Percentiles rank a stretch among this genome's conserved stretches.
Evolutionary conservation across 2,113 vertebrate genomes (phyloP).

Genomic region (Pseudopipra pipra): DNA sequence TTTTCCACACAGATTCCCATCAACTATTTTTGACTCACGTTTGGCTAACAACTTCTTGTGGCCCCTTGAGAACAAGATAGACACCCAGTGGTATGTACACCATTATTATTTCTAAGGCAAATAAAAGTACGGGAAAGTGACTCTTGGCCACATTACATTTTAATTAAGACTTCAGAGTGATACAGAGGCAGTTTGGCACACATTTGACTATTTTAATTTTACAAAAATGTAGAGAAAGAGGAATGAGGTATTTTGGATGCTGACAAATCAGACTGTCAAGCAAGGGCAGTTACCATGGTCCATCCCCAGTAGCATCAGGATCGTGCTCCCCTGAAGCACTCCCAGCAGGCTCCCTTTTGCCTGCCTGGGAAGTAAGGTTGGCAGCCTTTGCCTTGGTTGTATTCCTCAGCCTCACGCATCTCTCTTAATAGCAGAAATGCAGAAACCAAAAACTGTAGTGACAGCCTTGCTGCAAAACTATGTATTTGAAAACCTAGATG

Average conservation of each 20-base stretch:
- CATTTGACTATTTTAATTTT: neutral
- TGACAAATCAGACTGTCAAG: neutral
- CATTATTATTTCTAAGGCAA: neutral
- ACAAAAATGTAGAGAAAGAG: neutral
- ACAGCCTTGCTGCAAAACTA: neutral
- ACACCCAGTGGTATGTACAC: neutral
- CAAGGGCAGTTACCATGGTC: neutral
- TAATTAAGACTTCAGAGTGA: neutral
- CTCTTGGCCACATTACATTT: neutral
- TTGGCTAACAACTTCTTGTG: neutral
- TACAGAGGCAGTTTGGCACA: neutral
- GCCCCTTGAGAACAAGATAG: neutral
- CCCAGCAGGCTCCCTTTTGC: neutral
- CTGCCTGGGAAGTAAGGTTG: neutral
- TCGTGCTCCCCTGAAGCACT: neutral
- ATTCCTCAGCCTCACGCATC: neutral
- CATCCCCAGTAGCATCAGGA: fast-evolving
- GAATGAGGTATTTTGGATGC: neutral
- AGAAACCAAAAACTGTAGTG: neutral
- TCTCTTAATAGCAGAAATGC: neutral
- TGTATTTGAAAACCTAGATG: neutral
- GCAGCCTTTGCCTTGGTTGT: neutral
- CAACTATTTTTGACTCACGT: neutral
- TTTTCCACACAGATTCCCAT: neutral
- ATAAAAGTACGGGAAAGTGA: neutral